Percentiles rank a stretch among this genome's conserved stretches.
These are phyloP conservation scores for Limnodromus scolopaceus DNA, from an alignment of 2,797 vertebrate genomes.

Conservation along the genomic window DNA sequence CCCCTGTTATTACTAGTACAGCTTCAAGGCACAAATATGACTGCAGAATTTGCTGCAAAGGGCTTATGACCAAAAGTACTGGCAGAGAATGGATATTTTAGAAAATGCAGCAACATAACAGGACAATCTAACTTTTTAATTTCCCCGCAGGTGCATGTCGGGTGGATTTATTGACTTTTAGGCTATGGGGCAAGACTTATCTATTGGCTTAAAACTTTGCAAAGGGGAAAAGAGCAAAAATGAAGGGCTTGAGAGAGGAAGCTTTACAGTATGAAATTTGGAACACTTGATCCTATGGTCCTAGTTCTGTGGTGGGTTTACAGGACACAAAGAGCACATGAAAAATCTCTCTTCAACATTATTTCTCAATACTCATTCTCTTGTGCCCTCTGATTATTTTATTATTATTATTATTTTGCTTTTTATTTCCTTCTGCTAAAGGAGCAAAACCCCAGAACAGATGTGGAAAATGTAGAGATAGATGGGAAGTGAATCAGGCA, in stretches of 20 bases:
- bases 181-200: background rate
- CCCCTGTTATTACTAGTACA: background rate
- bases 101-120: background rate
- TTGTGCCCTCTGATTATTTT: background rate
- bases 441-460: background rate
- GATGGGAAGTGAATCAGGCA: background rate
- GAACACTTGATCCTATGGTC: background rate
- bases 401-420: background rate
- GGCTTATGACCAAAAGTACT: background rate
- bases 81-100: background rate
- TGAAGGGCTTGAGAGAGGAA: background rate
- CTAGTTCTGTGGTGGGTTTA: background rate
- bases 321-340: background rate
- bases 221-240: background rate
- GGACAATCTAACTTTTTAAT: background rate
- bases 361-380: background rate
- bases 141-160: background rate
- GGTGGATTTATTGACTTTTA: conserved; percentile 7
- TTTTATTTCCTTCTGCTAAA: background rate
- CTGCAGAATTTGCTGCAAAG: background rate
- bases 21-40: background rate
- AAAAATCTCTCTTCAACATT: background rate
- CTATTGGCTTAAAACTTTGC: background rate
- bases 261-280: background rate
- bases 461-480: background rate